phyloP scores from a whole-genome alignment of 2,888 invertebrate genomes.

The Torymus aiolomorphi region DNA sequence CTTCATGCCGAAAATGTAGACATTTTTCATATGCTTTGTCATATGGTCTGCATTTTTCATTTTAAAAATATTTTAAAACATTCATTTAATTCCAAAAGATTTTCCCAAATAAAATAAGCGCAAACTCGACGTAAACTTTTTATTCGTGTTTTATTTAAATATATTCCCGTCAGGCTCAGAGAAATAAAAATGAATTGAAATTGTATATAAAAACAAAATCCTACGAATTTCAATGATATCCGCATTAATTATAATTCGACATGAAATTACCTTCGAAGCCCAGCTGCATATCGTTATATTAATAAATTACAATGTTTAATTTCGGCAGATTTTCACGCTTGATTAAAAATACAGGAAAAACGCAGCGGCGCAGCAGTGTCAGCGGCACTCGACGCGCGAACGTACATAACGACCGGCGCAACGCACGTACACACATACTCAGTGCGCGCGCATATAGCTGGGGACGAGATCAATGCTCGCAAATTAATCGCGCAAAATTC shows the following conservation, averaged over 20 bases:
- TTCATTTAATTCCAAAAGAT: too few species aligned
- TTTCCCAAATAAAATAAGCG: too few species aligned
- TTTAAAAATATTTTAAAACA: too few species aligned
- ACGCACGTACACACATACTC: background rate
- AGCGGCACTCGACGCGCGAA: too few species aligned
- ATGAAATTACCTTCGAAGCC: background rate
- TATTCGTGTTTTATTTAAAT: too few species aligned
- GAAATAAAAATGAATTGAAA: slow-evolving; percentile 14
- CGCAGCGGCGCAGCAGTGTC: too few species aligned
- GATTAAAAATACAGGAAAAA: background rate
- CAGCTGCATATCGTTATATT: background rate
- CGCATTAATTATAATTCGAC: background rate
- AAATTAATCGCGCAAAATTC: slow-evolving; percentile 49
- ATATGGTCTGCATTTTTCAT: too few species aligned
- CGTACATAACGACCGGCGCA: background rate
- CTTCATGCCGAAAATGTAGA: too few species aligned
- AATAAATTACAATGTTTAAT: slow-evolving; percentile 44
- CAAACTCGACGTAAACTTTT: too few species aligned
- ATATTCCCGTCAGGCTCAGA: background rate
- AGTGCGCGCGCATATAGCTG: background rate
- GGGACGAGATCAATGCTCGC: slow-evolving; percentile 43
- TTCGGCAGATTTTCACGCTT: slow-evolving; percentile 10
- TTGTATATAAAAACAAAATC: background rate
- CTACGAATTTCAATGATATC: slow-evolving; percentile 17
- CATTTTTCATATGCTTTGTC: too few species aligned